phyloP scores from a whole-genome alignment of 2,113 vertebrate species.

The Thunnus thynnus region DNA sequence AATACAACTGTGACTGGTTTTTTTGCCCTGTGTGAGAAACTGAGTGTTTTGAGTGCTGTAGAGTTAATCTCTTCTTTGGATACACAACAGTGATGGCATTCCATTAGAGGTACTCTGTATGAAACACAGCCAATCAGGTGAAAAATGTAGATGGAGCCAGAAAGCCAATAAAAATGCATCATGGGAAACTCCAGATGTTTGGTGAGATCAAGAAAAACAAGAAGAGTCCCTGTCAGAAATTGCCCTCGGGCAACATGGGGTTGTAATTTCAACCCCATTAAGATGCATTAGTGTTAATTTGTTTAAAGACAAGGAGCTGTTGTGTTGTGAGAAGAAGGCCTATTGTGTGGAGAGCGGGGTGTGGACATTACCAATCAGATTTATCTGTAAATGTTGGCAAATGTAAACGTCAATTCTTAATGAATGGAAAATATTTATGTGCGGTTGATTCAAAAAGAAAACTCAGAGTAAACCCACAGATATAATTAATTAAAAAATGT shows the following conservation, averaged over 20 bases:
- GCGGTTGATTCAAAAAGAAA: conserved; percentile 13
- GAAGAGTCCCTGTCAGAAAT: conserved; percentile 63
- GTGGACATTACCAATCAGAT: conserved; percentile 50
- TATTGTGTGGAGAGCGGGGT: conserved; percentile 60
- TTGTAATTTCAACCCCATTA: conserved; percentile 77
- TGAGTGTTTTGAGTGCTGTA: conserved; percentile 76
- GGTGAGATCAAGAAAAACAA: conserved; percentile 58
- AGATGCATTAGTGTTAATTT: conserved; percentile 74
- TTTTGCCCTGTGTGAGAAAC: conserved; percentile 74
- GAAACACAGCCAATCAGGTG: conserved; percentile 60
- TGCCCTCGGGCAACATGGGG: conserved; percentile 55
- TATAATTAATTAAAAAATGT: conserved; percentile 30
- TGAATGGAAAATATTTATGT: conserved; percentile 49
- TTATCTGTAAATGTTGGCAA: conserved; percentile 64
- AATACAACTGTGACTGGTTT: conserved; percentile 48
- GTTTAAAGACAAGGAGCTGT: conserved; percentile 76
- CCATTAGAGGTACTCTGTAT: conserved; percentile 30
- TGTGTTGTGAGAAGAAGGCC: conserved; percentile 70
- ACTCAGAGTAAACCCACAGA: conserved; percentile 18
- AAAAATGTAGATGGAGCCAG: conserved; percentile 36
- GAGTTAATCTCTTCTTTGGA: conserved; percentile 78
- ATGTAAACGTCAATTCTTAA: conserved; percentile 59
- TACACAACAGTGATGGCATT: conserved; percentile 77
- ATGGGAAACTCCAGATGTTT: conserved; percentile 71
- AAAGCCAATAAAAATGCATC: conserved; percentile 61